Conservation (phyloP, 2,888 invertebrate genomes). For the Tiliacea citrago region DNA sequence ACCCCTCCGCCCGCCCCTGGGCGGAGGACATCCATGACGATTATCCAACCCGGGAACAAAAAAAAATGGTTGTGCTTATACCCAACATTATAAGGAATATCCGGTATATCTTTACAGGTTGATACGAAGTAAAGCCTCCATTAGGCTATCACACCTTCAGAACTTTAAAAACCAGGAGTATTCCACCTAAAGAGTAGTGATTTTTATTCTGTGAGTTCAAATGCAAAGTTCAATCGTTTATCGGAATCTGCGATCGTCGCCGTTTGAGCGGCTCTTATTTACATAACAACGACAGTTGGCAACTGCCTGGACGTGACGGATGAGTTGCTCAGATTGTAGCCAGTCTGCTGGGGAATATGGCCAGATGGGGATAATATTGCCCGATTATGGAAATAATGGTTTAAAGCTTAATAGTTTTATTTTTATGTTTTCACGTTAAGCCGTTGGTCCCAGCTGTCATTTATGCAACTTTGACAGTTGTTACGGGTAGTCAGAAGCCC, state of each 20-base stretch:
- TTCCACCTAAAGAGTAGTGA: conserved; percentile 31
- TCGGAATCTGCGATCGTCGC: conserved; percentile 53
- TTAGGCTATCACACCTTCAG: background rate
- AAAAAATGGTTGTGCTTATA: background rate
- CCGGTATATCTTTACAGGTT: background rate
- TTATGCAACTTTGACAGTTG: too few relatives aligned
- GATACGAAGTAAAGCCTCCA: background rate
- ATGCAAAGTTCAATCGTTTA: conserved; percentile 55
- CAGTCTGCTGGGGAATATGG: conserved; percentile 1
- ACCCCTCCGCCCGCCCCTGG: too few relatives aligned
- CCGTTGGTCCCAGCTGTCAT: too few relatives aligned
- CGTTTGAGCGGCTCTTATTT: conserved; percentile 51
- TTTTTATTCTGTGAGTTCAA: conserved; percentile 54
- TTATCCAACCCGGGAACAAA: too few relatives aligned
- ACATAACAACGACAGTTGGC: conserved; percentile 61
- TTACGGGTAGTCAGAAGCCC: too few relatives aligned
- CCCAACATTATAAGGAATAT: background rate
- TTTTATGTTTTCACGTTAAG: background rate
- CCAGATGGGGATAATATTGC: conserved; percentile 28
- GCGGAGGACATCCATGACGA: too few relatives aligned
- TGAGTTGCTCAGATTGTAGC: conserved; percentile 37
- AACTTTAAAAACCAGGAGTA: background rate
- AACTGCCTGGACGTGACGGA: conserved; percentile 51
- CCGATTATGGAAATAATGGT: conserved; percentile 6
- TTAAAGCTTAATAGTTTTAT: background rate